phyloP scores from a whole-genome alignment of 1,140 invertebrate species.

The Carposina sasakii region DNA sequence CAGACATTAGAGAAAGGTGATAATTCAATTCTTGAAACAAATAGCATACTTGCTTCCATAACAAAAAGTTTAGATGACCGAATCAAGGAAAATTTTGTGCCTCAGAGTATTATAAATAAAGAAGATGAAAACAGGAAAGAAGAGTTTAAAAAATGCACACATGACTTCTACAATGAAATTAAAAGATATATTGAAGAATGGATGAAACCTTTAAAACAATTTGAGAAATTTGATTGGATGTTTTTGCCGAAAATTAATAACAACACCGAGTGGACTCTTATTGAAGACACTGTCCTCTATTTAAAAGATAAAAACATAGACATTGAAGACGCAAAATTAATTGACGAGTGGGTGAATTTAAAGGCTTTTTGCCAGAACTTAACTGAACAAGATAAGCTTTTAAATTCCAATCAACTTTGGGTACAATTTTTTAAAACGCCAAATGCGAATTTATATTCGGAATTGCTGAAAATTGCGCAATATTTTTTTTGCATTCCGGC shows the following conservation, averaged over 20 bases:
- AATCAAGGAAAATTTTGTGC: neutral
- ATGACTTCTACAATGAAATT: neutral
- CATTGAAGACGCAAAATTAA: constrained; percentile 7
- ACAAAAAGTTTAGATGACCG: constrained; percentile 1
- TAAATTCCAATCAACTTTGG: constrained; percentile 3
- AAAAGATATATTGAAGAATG: neutral
- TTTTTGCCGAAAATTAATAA: neutral
- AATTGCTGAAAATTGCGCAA: constrained; percentile 13
- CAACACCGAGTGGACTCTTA: neutral
- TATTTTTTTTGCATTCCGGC: constrained; percentile 15
- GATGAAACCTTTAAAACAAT: neutral
- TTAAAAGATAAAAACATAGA: constrained; percentile 9
- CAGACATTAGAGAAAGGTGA: constrained; percentile 5
- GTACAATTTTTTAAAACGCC: neutral
- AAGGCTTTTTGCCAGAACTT: constrained; percentile 11
- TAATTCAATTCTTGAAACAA: constrained; percentile 16
- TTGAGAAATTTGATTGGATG: neutral
- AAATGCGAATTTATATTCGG: constrained; percentile 10
- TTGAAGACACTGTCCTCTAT: constrained; percentile 2
- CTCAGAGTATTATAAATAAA: constrained; percentile 10
- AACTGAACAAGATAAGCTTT: constrained; percentile 9
- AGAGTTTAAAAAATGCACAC: neutral
- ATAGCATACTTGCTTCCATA: neutral
- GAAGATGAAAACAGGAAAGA: constrained; percentile 13
- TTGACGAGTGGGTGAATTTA: constrained; percentile 16